Base-by-base conservation (phyloP, 2,888 invertebrate species). In the Ectropis crepuscularia region DNA sequence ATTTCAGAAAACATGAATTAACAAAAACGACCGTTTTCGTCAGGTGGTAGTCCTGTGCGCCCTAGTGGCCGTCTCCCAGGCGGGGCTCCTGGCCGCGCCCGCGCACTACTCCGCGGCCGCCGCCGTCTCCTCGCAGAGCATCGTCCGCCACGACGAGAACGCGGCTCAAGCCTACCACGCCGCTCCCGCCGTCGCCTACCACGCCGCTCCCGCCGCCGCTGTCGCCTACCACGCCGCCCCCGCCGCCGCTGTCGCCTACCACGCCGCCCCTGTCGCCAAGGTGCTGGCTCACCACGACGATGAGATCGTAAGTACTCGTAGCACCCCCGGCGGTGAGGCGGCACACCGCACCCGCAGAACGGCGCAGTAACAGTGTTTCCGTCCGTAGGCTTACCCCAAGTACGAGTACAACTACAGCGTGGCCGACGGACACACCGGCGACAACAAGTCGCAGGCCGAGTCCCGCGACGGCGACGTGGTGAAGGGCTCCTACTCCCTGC, bases 361-460 rank as follows among this genome's bases (percentile, higher is more conserved):
- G 42, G 16, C 7, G 36, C n/a, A 11, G 8, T 69, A 38, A 69
- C 50, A 9, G 9, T 36, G 49, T 51, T 11, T 69, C 53, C 5
- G 12, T 10, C 47, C 48, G 2, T 74, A 90, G 88, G 82, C 91
- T 2, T 79, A 90, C 81, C 92, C 92, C 68, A 87, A 87, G 75
- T 92, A 92, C 81, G 89, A 93, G 74, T 94, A 87, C 88, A 87
- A 85, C 61, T 94, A 94, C 87, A 93, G 93, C 37, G 94, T 94
- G 0, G 87, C 92, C 69, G 94, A 94, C 78, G 84, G 89, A 16
- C 93, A 94, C 82, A 94, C 94, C 78, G 94, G 94, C 50, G 94
- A 94, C 86, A 88, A 92, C 83, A 94, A 94, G 85, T 87, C 88
- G 65, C 94, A 93, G 80, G 90, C 93, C 68, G 94, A 94, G 78